Base-by-base conservation (phyloP, 1,140 invertebrate species). In the Neomicropteryx cornuta region DNA sequence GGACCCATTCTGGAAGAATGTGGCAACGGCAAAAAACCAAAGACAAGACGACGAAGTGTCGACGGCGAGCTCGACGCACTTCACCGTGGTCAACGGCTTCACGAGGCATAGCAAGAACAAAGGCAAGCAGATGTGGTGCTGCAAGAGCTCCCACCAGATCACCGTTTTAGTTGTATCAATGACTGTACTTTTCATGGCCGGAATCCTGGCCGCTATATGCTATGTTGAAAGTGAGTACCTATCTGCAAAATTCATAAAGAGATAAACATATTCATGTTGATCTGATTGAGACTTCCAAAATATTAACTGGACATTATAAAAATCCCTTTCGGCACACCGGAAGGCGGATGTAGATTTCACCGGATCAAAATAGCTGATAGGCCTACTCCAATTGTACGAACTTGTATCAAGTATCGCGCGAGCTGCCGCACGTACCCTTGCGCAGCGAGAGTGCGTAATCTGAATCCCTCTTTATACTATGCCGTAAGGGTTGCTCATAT, bases 31-130 rank as follows among this genome's bases (percentile, higher is more conserved):
- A n/a, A 45, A 53, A 28, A 60, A 57, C 46, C 64, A 64, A 47
- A 55, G 67, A 57, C 49, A 41, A 30, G 60, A 65, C 27, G 82
- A 85, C 48, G 72, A 73, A 22, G 70, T 71, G 16, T 87, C 83
- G n/a, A 68, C 85, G 39, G 83, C 83, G 19, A 86, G 82, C 57
- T 87, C 82, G 39, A 87, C 82, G 38, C 83, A 88, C 59, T 88
- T 87, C 54, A 88, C 84, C 4, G 81, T 87, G 27, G 76, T 87
- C 30, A 85, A 86, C 53, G 80, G 83, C 11, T 76, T 84, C 49
- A 76, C 76, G 23, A 76, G 77, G 60, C 75, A 77, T 29, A 51
- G 60, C 35, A 50, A 53, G 38, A 56, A 64, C 38, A 39, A 42
- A 33, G 56, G 47, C 29, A 66, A 65, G 41, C 66, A 68, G 39